Percentiles rank a stretch among this genome's conserved stretches.
These are phyloP conservation scores for Otolemur garnettii DNA, from an alignment of 2,113 vertebrate species.

Conservation along the genomic window DNA sequence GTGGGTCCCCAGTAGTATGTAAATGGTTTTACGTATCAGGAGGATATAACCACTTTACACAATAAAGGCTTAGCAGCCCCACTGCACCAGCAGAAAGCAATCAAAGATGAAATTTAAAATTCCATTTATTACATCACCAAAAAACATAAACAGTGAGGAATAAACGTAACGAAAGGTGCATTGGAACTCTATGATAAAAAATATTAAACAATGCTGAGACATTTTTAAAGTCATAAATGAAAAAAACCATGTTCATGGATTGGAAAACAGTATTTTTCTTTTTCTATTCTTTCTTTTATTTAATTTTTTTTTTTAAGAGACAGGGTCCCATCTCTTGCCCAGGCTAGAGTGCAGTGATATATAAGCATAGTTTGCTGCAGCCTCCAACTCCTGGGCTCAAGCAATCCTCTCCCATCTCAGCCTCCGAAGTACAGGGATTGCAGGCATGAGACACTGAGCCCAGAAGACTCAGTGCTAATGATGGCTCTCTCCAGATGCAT, in stretches of 20 bases:
- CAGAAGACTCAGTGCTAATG: not conserved
- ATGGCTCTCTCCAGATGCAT: not conserved
- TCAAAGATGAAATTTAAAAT: not conserved
- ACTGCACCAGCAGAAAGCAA: conserved; percentile 16
- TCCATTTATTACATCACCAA: not conserved
- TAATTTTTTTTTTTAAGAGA: no score
- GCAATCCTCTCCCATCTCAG: no score
- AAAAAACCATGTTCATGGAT: not conserved
- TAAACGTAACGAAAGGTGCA: conserved; percentile 18
- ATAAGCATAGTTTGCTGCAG: no score
- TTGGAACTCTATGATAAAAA: conserved; percentile 16
- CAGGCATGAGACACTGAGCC: no score
- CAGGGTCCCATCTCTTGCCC: no score
- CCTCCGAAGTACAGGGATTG: no score
- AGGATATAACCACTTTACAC: not conserved
- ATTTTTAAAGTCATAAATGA: conserved; percentile 7
- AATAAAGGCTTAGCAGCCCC: not conserved
- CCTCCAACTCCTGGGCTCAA: no score
- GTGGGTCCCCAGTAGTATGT: rapidly evolving
- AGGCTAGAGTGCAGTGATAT: no score
- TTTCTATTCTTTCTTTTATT: no score
- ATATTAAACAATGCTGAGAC: not conserved
- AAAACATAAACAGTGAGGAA: not conserved
- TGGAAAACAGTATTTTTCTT: not conserved
- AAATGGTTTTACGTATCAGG: not conserved